Conservation (phyloP, 2,888 invertebrate genomes). For the Sesia apiformis region DNA sequence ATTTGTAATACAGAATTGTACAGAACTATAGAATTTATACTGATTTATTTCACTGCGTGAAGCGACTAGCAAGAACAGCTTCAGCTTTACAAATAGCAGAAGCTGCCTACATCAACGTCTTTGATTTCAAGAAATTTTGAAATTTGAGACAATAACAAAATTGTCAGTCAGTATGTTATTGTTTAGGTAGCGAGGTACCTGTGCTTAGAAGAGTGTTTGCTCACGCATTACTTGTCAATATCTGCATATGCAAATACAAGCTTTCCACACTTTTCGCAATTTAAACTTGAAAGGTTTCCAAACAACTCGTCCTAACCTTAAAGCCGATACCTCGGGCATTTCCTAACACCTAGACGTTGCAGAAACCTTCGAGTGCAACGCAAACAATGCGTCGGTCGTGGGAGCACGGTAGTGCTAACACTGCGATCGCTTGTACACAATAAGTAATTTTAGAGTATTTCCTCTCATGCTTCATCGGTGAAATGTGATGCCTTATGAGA, state of each 20-base stretch:
- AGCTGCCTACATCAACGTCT: too few species aligned
- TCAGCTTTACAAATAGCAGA: too few species aligned
- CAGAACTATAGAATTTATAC: too few species aligned
- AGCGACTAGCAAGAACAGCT: too few species aligned
- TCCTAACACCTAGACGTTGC: constrained; percentile 61
- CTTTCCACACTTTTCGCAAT: constrained; percentile 67
- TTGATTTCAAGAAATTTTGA: too few species aligned
- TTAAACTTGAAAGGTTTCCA: constrained; percentile 57
- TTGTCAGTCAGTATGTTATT: not conserved
- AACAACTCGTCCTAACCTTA: constrained; percentile 54
- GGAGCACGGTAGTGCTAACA: constrained; percentile 44
- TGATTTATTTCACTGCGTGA: too few species aligned
- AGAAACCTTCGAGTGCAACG: constrained; percentile 62
- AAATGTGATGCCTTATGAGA: constrained; percentile 30
- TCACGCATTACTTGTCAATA: constrained; percentile 7
- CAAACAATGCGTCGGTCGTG: constrained; percentile 66
- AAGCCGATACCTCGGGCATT: constrained; percentile 46
- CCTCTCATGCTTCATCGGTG: constrained; percentile 48
- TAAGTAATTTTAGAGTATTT: constrained; percentile 48
- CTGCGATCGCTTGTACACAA: constrained; percentile 38
- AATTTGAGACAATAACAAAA: too few species aligned
- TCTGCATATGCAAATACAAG: constrained; percentile 30
- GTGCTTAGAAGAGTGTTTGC: constrained; percentile 12
- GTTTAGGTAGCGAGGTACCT: not conserved
- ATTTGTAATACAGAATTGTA: too few species aligned